phyloP scores from a whole-genome alignment of 2,797 vertebrate genomes.

The Danio jaintianensis region DNA sequence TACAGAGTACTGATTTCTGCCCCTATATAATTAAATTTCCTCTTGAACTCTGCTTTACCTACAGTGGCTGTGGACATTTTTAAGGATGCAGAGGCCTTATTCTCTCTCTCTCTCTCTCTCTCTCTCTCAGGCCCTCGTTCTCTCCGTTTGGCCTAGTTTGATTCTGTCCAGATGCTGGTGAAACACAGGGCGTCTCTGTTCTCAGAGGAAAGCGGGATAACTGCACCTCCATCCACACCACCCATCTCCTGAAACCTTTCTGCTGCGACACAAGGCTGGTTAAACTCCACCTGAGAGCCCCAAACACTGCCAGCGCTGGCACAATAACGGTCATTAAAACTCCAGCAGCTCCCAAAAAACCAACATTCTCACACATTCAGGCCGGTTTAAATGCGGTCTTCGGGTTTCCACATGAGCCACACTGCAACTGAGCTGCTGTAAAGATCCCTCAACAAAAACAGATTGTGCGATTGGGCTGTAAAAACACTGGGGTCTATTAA shows the following conservation, averaged over 20 bases:
- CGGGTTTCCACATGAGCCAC: neutral
- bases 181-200: conserved; percentile 69
- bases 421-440: conserved; percentile 38
- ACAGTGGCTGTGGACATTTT: conserved; percentile 7
- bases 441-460: conserved; percentile 39
- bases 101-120: conserved; percentile 14
- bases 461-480: neutral
- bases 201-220: conserved; percentile 32
- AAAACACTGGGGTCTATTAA: conserved; percentile 1
- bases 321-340: conserved; percentile 44
- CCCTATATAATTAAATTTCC: conserved; percentile 66
- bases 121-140: conserved; percentile 43
- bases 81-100: conserved; percentile 40
- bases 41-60: conserved; percentile 74
- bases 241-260: conserved; percentile 52
- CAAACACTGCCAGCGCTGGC: conserved; percentile 63
- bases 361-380: conserved; percentile 33
- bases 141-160: conserved; percentile 48
- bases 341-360: conserved; percentile 25
- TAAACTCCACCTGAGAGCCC: conserved; percentile 62
- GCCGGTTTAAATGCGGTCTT: conserved; percentile 17
- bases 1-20: conserved; percentile 58
- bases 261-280: conserved; percentile 32
- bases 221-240: conserved; percentile 27
- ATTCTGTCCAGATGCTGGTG: conserved; percentile 65